Percentiles rank a stretch among this genome's conserved stretches.
Conservation (phyloP, 2,888 invertebrate genomes). For the Chouioia cunea region DNA sequence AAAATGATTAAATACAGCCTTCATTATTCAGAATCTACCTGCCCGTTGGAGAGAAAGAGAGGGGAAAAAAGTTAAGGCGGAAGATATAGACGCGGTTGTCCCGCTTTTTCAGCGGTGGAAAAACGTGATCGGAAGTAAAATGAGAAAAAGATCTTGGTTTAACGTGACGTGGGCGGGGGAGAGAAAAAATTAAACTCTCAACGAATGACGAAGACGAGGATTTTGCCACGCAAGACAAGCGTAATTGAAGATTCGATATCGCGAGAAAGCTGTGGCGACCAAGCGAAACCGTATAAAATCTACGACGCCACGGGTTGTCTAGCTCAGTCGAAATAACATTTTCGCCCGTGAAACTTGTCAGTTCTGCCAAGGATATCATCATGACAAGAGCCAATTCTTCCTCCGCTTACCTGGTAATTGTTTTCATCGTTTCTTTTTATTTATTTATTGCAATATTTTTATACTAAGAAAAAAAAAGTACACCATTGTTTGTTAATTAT, state of each 20-base stretch:
- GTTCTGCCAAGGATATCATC: constrained; percentile 33
- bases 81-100: neutral
- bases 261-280: constrained; percentile 60
- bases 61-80: constrained; percentile 4
- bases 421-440: neutral
- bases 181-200: constrained; percentile 9
- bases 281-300: constrained; percentile 62
- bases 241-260: constrained; percentile 33
- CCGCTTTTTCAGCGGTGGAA: constrained; percentile 40
- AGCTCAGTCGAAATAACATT: constrained; percentile 55
- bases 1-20: neutral
- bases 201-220: constrained; percentile 1
- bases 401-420: constrained; percentile 36
- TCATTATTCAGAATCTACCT: neutral
- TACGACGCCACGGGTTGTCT: constrained; percentile 10
- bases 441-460: neutral
- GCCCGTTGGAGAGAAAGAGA: too few species aligned
- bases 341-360: constrained; percentile 29
- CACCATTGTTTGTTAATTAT: too few species aligned
- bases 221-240: constrained; percentile 30
- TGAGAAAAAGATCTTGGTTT: constrained; percentile 25
- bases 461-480: neutral
- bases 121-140: constrained; percentile 50
- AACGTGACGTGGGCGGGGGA: constrained; percentile 3
- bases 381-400: constrained; percentile 49